Evolutionary conservation across 1,140 invertebrate species (phyloP), one percentile per base, ranked within the genome.

Genomic region (Bombus superbus): DNA sequence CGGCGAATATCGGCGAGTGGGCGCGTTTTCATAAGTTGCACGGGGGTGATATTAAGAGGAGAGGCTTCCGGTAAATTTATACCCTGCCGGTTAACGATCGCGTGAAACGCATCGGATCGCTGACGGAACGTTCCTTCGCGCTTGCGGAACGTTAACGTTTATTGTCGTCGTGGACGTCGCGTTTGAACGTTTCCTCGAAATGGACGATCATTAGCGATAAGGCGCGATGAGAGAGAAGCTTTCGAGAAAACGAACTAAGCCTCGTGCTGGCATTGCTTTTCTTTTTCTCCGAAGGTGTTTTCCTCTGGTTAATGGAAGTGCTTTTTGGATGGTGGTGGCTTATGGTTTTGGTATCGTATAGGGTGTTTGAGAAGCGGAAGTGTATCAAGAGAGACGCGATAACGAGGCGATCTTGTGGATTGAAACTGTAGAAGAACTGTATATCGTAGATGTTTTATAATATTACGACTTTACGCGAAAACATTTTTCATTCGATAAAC

Each of bases 1-100:
- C 42, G 42, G 53, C 44, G 73, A 83, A 32, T 77, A 68, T 77
- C 42, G 66, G 82, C 32, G 15, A 66, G 32, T 59, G 71, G 84
- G 68, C 38, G 77, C 72, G 88, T 76, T 88, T 81, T 82, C 87
- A 81, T 71, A 76, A 84, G 79, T 78, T 82, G 78, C 38, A 57
- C 18, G 64, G 68, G 38, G 59, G 57, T 64, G 86, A 89, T 88
- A 88, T 89, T 88, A 89, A 88, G 86, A 86, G 53, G 57, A 66
- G 73, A 66, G 73, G 69, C 81, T 88, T 76, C 77, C 82, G 76
- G 87, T 68, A 47, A 88, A 89, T 89, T 83, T 77, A 89, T 77
- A 32, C 40, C 25, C 15, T 13, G 9, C 5, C 18, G n/a, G 57
- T 53, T 53, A 53, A 53, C 47, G 53, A 72, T 22, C 40, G 38